Evolutionary conservation across 1,140 invertebrate genomes (phyloP).

Genomic region (Homarus americanus): DNA sequence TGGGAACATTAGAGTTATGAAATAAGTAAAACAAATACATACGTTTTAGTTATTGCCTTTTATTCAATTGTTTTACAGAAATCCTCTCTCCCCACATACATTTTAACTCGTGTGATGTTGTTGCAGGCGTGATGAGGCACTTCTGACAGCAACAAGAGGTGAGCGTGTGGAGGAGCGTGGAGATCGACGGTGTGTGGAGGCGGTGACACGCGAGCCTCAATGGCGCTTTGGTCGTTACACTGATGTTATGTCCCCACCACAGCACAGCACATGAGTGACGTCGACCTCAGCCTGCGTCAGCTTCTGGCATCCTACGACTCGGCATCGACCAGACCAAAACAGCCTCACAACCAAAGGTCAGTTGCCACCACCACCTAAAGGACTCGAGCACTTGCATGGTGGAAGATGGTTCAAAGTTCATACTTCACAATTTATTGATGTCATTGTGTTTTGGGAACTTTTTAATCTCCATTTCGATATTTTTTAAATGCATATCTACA

Average conservation of each 20-base stretch:
- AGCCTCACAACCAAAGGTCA: slow-evolving; percentile 56
- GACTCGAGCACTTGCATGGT: neutral
- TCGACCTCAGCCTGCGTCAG: slow-evolving; percentile 51
- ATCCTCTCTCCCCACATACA: no score
- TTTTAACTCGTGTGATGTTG: no score
- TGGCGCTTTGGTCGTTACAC: slow-evolving; percentile 20
- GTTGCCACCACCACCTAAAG: neutral
- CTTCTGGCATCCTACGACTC: slow-evolving; percentile 65
- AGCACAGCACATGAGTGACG: slow-evolving; percentile 61
- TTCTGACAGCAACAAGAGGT: slow-evolving; percentile 51
- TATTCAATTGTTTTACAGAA: no score
- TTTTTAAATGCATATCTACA: no score
- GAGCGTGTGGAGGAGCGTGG: slow-evolving; percentile 32
- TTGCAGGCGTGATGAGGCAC: slow-evolving; percentile 64
- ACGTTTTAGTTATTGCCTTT: no score
- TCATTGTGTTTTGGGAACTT: no score
- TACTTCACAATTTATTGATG: no score
- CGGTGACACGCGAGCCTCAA: neutral
- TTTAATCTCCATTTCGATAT: no score
- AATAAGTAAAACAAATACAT: no score
- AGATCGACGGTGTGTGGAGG: neutral
- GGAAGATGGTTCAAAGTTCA: slow-evolving; percentile 42
- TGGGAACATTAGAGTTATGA: no score
- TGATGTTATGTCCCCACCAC: slow-evolving; percentile 13
- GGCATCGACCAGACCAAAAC: slow-evolving; percentile 52